These are phyloP conservation scores for Mus minutoides DNA, from an alignment of 2,797 vertebrate species.

Conservation along the genomic window DNA sequence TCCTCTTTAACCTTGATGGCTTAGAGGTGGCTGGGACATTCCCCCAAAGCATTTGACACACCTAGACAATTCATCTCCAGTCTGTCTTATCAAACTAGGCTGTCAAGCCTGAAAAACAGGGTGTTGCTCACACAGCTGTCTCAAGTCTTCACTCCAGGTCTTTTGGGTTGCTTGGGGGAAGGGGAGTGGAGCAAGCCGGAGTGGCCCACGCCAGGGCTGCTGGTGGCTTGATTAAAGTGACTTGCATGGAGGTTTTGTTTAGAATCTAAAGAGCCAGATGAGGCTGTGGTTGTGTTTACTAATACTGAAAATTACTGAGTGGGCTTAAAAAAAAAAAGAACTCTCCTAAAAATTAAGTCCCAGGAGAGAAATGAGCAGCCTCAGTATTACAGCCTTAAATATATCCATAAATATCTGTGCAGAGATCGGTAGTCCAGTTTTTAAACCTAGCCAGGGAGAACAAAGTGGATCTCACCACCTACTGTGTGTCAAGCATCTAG, in stretches of 20 bases:
- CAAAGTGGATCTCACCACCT: neutral
- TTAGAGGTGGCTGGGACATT: neutral
- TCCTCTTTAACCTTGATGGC: conserved; percentile 34
- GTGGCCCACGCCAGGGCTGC: neutral
- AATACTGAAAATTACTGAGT: conserved; percentile 70
- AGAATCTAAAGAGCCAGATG: conserved; percentile 39
- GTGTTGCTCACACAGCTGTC: conserved; percentile 15
- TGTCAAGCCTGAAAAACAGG: conserved; percentile 37
- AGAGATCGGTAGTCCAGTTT: conserved; percentile 42
- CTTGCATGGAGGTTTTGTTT: conserved; percentile 65
- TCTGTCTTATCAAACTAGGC: neutral
- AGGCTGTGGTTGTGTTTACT: conserved; percentile 70
- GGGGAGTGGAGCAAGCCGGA: neutral
- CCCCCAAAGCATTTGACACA: conserved; percentile 25
- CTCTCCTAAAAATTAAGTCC: conserved; percentile 35
- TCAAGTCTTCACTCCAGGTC: conserved; percentile 1
- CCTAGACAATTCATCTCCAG: conserved; percentile 17
- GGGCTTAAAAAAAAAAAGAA: too few species aligned
- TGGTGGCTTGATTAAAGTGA: conserved; percentile 63
- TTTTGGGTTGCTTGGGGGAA: neutral
- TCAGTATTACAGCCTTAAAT: neutral
- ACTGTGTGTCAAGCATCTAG: neutral
- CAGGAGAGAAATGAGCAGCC: conserved; percentile 28
- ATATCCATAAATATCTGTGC: neutral
- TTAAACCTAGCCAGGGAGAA: conserved; percentile 8